phyloP scores from a whole-genome alignment of 2,113 vertebrate species.

The Pygathrix nemaeus region DNA sequence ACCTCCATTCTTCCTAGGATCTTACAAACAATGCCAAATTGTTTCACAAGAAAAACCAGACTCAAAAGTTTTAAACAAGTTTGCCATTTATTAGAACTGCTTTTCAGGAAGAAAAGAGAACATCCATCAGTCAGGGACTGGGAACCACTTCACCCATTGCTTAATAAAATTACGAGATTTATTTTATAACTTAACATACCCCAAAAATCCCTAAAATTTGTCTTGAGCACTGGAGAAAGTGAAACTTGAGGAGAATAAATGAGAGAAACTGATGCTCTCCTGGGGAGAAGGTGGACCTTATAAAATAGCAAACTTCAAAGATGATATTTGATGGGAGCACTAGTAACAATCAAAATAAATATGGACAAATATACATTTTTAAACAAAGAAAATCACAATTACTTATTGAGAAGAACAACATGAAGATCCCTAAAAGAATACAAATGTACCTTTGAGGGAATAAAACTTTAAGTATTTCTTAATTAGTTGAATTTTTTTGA shows the following conservation, averaged over 20 bases:
- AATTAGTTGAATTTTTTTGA: background rate
- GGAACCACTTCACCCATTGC: background rate
- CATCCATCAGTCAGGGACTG: background rate
- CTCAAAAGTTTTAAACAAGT: background rate
- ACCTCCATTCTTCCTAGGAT: background rate
- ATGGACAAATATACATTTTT: background rate
- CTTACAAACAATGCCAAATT: background rate
- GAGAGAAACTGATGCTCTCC: background rate
- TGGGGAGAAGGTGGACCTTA: background rate
- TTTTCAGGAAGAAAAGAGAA: slow-evolving; percentile 18
- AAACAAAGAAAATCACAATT: background rate
- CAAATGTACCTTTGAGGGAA: background rate
- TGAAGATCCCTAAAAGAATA: background rate
- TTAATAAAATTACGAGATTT: background rate
- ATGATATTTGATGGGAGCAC: background rate
- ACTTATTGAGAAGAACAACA: background rate
- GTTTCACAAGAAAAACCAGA: background rate
- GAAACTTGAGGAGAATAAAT: background rate
- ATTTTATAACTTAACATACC: background rate
- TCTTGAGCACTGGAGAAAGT: background rate
- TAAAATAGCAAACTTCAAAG: background rate
- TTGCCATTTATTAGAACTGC: slow-evolving; percentile 4
- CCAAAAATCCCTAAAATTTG: background rate
- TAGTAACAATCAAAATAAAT: background rate
- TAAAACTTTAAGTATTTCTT: background rate